Conservation (phyloP, 2,888 invertebrate genomes). For the Philopedon plagiatum region DNA sequence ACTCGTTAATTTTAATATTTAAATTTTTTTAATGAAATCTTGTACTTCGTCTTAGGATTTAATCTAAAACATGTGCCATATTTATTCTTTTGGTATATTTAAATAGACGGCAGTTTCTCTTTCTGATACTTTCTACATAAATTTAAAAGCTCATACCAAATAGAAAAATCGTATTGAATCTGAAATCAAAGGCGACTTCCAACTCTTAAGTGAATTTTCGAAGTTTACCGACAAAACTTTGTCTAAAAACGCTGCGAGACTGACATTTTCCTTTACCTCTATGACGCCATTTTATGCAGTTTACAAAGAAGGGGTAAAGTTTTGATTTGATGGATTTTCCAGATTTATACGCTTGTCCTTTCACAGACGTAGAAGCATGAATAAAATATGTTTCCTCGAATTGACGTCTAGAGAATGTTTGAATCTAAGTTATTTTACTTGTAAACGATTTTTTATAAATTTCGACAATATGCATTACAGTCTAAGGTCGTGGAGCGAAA, state of each 20-base stretch:
- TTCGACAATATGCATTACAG: too few species aligned
- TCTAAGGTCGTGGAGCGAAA: too few species aligned
- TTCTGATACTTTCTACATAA: neutral
- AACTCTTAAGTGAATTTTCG: slow-evolving; percentile 25
- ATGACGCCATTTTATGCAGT: slow-evolving; percentile 12
- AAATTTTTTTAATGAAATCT: too few species aligned
- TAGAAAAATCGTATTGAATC: slow-evolving; percentile 18
- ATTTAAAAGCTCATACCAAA: neutral
- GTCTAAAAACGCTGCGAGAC: neutral
- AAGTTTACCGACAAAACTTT: slow-evolving; percentile 20
- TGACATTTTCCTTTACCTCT: neutral
- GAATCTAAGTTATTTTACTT: too few species aligned
- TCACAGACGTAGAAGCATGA: neutral
- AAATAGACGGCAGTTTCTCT: neutral
- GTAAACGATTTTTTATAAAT: too few species aligned
- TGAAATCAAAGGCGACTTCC: slow-evolving; percentile 9
- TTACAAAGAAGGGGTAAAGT: slow-evolving; percentile 3
- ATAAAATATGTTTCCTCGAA: neutral
- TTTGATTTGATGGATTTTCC: slow-evolving; percentile 6
- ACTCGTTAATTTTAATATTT: too few species aligned
- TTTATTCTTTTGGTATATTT: too few species aligned
- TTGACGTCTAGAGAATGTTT: too few species aligned
- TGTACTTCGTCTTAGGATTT: too few species aligned
- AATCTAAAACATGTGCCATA: too few species aligned
- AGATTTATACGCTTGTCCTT: neutral